Evolutionary conservation across 2,797 vertebrate genomes (phyloP).

Genomic region (Rallus crepitans): DNA sequence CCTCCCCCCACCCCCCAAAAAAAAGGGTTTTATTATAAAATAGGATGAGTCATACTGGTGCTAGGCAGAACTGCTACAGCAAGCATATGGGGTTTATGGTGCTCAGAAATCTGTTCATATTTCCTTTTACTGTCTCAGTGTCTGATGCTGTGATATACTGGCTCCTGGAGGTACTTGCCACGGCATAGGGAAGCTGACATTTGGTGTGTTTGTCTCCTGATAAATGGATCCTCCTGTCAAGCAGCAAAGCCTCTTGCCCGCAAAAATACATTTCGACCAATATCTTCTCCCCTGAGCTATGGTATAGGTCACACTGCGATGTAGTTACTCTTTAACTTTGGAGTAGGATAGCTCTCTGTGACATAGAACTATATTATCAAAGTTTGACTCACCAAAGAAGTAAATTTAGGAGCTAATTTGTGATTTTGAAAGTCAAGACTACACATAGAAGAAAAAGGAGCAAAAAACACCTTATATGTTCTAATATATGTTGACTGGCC

Average conservation of each 20-base stretch:
- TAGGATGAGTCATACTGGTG: neutral
- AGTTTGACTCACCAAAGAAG: slow-evolving; percentile 10
- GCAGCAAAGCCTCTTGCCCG: neutral
- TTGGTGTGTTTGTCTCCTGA: slow-evolving; percentile 35
- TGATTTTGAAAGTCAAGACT: neutral
- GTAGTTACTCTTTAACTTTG: neutral
- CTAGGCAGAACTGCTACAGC: slow-evolving; percentile 25
- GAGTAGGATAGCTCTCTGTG: neutral
- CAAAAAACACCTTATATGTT: neutral
- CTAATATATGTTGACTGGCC: neutral
- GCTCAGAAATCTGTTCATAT: slow-evolving; percentile 53
- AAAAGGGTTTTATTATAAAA: slow-evolving; percentile 22
- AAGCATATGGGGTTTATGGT: slow-evolving; percentile 23
- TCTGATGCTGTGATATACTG: slow-evolving; percentile 35
- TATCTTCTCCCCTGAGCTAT: slow-evolving; percentile 2
- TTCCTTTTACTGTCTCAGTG: slow-evolving; percentile 33
- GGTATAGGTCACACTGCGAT: neutral
- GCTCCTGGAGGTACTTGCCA: slow-evolving; percentile 42
- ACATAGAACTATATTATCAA: slow-evolving; percentile 32
- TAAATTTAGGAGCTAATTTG: slow-evolving; percentile 19
- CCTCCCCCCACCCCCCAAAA: neutral
- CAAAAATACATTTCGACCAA: neutral
- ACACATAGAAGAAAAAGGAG: neutral
- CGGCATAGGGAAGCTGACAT: slow-evolving; percentile 5
- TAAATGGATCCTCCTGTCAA: slow-evolving; percentile 17